Evolutionary conservation across 2,888 invertebrate genomes (phyloP).

Genomic region (Dione juno): DNA sequence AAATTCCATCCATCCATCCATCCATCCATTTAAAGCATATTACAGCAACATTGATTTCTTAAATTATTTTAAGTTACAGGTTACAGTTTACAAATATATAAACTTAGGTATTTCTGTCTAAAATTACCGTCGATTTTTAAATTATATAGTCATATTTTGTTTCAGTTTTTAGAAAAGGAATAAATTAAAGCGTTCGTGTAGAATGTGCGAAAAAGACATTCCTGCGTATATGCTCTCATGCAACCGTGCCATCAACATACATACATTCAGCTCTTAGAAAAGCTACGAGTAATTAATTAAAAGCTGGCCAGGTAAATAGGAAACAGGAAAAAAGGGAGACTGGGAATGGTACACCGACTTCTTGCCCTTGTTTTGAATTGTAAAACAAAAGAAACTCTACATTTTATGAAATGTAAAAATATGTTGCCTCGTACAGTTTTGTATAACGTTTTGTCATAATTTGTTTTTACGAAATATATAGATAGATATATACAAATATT

Average conservation of each 20-base stretch:
- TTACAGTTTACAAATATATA: no score
- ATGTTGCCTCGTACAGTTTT: not conserved
- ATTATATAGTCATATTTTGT: not conserved
- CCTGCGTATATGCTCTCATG: not conserved
- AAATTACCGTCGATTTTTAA: not conserved
- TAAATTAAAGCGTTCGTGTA: not conserved
- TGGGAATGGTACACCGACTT: constrained; percentile 10
- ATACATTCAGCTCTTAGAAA: constrained; percentile 18
- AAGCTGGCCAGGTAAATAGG: constrained; percentile 32
- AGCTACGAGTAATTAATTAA: constrained; percentile 36
- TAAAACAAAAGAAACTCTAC: constrained; percentile 20
- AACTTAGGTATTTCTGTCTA: no score
- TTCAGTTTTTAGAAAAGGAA: not conserved
- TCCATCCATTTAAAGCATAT: no score
- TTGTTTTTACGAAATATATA: not conserved
- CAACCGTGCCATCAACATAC: not conserved
- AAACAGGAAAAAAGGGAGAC: constrained; percentile 25
- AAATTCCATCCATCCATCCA: no score
- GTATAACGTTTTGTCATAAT: not conserved
- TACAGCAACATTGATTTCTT: no score
- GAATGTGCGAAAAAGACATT: not conserved
- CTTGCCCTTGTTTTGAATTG: constrained; percentile 12
- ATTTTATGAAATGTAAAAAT: constrained; percentile 15
- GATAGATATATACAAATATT: not conserved
- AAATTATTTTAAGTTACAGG: no score